These are phyloP conservation scores for Oophaga pumilio DNA, from an alignment of 2,113 vertebrate genomes.

Conservation along the genomic window DNA sequence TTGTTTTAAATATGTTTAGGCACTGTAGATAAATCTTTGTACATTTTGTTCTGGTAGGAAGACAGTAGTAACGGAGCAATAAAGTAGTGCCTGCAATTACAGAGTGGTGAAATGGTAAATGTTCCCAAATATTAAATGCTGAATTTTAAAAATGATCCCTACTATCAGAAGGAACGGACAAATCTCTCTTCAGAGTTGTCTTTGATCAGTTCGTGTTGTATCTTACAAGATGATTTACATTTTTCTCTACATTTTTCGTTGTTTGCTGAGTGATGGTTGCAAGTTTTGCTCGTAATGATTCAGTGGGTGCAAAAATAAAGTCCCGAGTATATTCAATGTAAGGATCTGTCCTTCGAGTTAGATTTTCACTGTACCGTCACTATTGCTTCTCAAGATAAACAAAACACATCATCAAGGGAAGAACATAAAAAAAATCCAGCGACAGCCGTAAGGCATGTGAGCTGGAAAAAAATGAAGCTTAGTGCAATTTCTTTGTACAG, in stretches of 20 bases:
- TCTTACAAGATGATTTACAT: neutral
- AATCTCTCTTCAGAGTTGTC: neutral
- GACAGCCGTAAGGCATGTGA: conserved; percentile 31
- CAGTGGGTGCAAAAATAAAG: conserved; percentile 3
- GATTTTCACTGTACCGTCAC: neutral
- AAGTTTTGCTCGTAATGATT: neutral
- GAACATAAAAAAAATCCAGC: conserved; percentile 19
- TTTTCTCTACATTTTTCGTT: neutral
- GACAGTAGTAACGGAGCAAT: too few species aligned
- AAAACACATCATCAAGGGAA: conserved; percentile 37
- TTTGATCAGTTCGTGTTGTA: neutral
- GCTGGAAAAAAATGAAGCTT: conserved; percentile 8
- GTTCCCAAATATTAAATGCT: neutral
- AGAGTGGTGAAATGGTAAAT: neutral
- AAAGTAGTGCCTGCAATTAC: too few species aligned
- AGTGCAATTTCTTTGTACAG: conserved; percentile 34
- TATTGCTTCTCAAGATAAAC: conserved; percentile 27
- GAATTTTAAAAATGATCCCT: neutral
- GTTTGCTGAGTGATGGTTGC: neutral
- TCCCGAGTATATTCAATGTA: neutral
- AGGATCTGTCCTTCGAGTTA: neutral
- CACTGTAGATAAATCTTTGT: too few species aligned
- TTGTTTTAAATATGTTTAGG: too few species aligned
- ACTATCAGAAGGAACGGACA: neutral
- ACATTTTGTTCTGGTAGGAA: too few species aligned